These are phyloP conservation scores for Schizopygopsis malacanthus DNA, from an alignment of 2,797 vertebrate genomes.

Conservation along the genomic window DNA sequence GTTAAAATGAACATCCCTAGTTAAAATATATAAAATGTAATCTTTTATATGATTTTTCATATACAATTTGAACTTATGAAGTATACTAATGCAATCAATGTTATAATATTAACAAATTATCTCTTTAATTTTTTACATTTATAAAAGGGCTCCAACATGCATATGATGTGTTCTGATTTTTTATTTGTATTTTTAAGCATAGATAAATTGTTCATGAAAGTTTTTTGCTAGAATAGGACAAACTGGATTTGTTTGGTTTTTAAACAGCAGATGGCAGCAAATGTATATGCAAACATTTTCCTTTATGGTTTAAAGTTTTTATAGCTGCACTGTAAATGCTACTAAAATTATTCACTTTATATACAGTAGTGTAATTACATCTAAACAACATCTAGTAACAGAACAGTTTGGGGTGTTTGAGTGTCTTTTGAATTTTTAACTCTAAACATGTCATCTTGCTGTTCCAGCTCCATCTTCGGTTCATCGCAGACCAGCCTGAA, in stretches of 20 bases:
- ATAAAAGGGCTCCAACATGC: background rate
- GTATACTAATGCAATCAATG: background rate
- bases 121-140: background rate
- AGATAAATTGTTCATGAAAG: background rate
- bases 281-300: background rate
- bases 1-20: no score
- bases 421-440: background rate
- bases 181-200: background rate
- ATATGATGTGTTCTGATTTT: background rate
- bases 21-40: background rate
- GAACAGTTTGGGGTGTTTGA: background rate
- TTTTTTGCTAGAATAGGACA: background rate
- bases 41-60: background rate
- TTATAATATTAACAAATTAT: background rate
- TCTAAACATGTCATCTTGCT: background rate
- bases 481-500: slow-evolving; percentile 80
- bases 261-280: slow-evolving; percentile 56
- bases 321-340: background rate
- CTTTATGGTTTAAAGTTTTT: background rate
- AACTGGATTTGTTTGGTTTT: background rate
- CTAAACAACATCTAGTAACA: background rate
- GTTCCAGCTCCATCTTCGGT: slow-evolving; percentile 85
- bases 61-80: background rate
- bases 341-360: background rate
- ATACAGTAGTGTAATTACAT: background rate